Evolutionary conservation across 35 echinoderm and acorn worm species (phyloP).

Genomic region (Apostichopus parvimensis): DNA sequence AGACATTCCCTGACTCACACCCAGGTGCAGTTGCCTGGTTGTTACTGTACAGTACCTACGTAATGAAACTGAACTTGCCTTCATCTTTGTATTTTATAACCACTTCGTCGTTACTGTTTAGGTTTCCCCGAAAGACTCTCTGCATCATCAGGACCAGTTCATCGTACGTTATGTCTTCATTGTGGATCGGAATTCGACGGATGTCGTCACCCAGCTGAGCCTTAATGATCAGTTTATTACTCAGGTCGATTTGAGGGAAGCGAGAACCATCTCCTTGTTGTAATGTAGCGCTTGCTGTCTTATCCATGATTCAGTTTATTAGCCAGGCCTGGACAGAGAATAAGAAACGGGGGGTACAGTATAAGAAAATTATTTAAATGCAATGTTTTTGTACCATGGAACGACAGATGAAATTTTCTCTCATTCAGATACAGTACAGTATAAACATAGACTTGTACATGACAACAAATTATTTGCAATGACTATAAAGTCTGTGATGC

Average conservation of each 20-base stretch:
- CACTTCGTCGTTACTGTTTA: constrained; percentile 92
- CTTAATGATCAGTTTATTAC: constrained; percentile 99
- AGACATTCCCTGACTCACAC: too few species aligned
- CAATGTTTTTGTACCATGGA: too few species aligned
- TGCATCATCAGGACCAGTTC: constrained; percentile 99
- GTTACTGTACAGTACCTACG: too few species aligned
- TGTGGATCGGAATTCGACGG: constrained; percentile 90
- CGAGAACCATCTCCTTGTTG: constrained; percentile 29
- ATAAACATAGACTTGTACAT: too few species aligned
- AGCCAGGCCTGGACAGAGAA: neutral
- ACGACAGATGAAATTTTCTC: too few species aligned
- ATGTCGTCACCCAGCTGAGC: constrained; percentile 96
- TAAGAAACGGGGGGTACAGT: too few species aligned
- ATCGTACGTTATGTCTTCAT: constrained; percentile 95
- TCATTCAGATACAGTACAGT: too few species aligned
- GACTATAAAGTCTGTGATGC: too few species aligned
- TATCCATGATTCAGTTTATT: constrained; percentile 24
- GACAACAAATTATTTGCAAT: too few species aligned
- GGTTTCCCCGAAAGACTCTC: constrained; percentile 90
- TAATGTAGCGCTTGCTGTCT: neutral
- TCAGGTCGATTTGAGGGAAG: constrained; percentile 95
- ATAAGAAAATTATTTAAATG: too few species aligned
- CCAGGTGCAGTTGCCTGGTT: too few species aligned
- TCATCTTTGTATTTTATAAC: constrained; percentile 98
- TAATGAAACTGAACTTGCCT: constrained; percentile 48